Base-by-base conservation (phyloP, 2,888 invertebrate species). In the Drosophila mercatorum region DNA sequence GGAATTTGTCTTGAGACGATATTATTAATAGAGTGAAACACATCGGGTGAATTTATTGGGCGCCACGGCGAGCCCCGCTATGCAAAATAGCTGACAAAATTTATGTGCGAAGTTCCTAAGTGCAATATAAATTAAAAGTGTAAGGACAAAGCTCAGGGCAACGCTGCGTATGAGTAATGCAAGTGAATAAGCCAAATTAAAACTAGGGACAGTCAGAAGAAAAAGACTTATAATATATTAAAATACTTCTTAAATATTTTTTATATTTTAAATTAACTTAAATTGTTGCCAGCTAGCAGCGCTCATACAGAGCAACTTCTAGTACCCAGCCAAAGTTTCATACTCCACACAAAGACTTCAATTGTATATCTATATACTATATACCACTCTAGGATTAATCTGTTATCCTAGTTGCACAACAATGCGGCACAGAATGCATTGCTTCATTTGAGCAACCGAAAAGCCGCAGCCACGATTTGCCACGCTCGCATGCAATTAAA, bases 81-180 rank as follows among this genome's bases (percentile, higher is more conserved):
- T 89, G 86, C 83, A 86, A 83, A 83, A 72, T 71, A 80, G 68
- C 68, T 68, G 63, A 52, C 43, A 72, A 89, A 86, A 51, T 89
- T 86, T 88, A 86, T 89, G 86, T 57, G 70, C 59, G 76, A 89
- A 86, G 73, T 86, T 86, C 70, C 72, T 63, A 85, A 83, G 75
- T 84, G 86, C 88, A 80, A 81, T 80, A 80, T 85, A 88, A 86
- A 89, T 87, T 75, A 84, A 80, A 68, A 77, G 47, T 59, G 69
- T 69, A 55, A 53, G 62, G 64, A 67, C 64, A 72, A 72, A 62
- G 66, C 60, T 40, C 12, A 14, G 26, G 52, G 22, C 61, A 60
- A 51, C 68, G 57, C 51, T 58, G 58, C 63, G 61, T 72, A 80
- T 78, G 78, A 80, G 80, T 80, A 80, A 78, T 77, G 58, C 53